A percentile compares a stretch with the other conserved stretches of the same genome.
Evolutionary conservation across 2,888 invertebrate species (phyloP).

Genomic region (Pollenia amentaria): DNA sequence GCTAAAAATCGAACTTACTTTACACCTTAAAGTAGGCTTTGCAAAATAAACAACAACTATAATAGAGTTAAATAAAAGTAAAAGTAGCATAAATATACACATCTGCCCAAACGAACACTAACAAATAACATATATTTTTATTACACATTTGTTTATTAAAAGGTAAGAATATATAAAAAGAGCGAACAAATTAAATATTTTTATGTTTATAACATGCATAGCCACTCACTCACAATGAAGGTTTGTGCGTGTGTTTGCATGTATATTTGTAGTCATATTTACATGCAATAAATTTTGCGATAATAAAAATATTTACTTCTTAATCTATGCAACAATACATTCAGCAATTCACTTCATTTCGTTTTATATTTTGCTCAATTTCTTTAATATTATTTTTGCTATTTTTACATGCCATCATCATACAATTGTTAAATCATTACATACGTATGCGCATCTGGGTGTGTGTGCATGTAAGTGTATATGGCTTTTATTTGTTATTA

Average conservation of each 20-base stretch:
- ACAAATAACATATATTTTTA: conserved; percentile 22
- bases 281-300: conserved; percentile 58
- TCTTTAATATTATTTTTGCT: conserved; percentile 16
- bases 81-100: neutral
- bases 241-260: neutral
- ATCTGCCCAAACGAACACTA: neutral
- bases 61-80: neutral
- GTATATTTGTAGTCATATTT: conserved; percentile 23
- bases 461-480: neutral
- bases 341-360: conserved; percentile 15
- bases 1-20: neutral
- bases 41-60: neutral
- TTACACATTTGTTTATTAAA: conserved; percentile 5
- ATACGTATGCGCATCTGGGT: neutral
- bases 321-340: conserved; percentile 41
- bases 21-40: conserved; percentile 32
- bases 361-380: conserved; percentile 7
- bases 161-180: conserved; percentile 7
- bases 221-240: neutral
- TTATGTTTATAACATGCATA: neutral
- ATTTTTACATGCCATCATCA: neutral
- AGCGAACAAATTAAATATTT: neutral
- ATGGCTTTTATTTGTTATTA: conserved; percentile 23
- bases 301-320: conserved; percentile 58
- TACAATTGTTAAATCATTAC: conserved; percentile 6